Percentiles rank a stretch among this genome's conserved stretches.
These are phyloP conservation scores for Bostrychus sinensis DNA, from an alignment of 2,113 vertebrate genomes.

Conservation along the genomic window DNA sequence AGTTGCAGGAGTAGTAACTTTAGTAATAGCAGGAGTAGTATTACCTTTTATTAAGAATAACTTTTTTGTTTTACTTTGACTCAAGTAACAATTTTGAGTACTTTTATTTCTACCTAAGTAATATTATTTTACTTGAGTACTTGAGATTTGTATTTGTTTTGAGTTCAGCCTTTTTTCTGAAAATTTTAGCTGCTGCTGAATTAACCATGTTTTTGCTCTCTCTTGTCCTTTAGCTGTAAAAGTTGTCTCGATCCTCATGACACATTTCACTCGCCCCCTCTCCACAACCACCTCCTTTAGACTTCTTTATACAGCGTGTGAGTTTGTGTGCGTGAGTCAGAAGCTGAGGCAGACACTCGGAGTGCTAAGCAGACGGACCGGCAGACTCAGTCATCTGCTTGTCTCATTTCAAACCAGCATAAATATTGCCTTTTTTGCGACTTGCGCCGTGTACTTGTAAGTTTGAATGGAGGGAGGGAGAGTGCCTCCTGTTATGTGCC, in stretches of 20 bases:
- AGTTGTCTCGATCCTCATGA: conserved; percentile 57
- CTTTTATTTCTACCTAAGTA: too few relatives aligned
- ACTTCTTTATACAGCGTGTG: conserved; percentile 39
- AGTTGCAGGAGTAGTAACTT: too few relatives aligned
- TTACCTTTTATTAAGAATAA: too few relatives aligned
- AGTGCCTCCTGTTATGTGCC: conserved; percentile 51
- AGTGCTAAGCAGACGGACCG: conserved; percentile 58
- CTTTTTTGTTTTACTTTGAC: too few relatives aligned
- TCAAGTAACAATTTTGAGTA: too few relatives aligned
- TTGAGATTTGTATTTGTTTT: too few relatives aligned
- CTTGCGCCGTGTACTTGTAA: conserved; percentile 49
- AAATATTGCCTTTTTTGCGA: conserved; percentile 44
- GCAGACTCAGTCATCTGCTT: conserved; percentile 69
- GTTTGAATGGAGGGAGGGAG: conserved; percentile 49
- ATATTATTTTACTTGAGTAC: too few relatives aligned
- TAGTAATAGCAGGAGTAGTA: too few relatives aligned
- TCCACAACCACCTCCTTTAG: conserved; percentile 51
- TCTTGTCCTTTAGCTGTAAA: conserved; percentile 4
- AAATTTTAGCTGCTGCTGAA: background rate
- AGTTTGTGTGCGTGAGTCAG: conserved; percentile 35
- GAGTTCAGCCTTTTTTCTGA: background rate
- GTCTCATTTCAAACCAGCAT: conserved; percentile 40
- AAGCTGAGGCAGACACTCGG: conserved; percentile 46
- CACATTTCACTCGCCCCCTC: conserved; percentile 56
- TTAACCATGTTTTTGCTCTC: background rate